Base-by-base conservation (phyloP, 2,113 vertebrate genomes). In the Coryphaenoides rupestris region DNA sequence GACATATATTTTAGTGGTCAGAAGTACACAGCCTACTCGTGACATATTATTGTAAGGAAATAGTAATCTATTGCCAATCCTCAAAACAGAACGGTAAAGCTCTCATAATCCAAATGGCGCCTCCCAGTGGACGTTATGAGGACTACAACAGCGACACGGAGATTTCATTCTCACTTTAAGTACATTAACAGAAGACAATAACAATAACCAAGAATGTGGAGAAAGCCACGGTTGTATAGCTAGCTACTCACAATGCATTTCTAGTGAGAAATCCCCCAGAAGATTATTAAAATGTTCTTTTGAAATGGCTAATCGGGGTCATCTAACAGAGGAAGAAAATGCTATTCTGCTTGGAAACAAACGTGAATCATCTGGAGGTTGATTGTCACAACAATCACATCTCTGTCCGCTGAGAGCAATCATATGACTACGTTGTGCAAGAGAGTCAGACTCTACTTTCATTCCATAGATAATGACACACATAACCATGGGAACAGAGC, bases 401-500 rank as follows among this genome's bases (percentile, higher is more conserved):
- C 46, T 60, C 62, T 62, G n/a, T 58, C 58, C 68, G 64, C 52
- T 73, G 10, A 53, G 64, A 77, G 72, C 52, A 66, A 75, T 76
- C 61, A 62, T 70, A 75, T 71, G 58, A 63, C 52, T 73, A 71
- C 75, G 74, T 72, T 78, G 17, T 2, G 60, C 46, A 79, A 81
- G 74, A 79, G 60, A 70, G 57, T 72, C 76, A 77, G 77, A 56
- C 68, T 78, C 69, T 59, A 65, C 28, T 33, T 33, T 33, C 74
- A 72, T 46, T 73, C 74, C 70, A 60, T 72, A 73, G 73, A 80
- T 77, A 78, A 77, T 77, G 79, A 81, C 72, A 84, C 84, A n/a
- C n/a, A n/a, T n/a, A 81, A 79, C 87, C 82, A 87, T 88, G 79
- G 84, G 77, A 88, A 86, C 82, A 70, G 74, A 82, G 80, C 70